Percentiles rank a stretch among this genome's conserved stretches.
Evolutionary conservation across 2,888 invertebrate species (phyloP).

Genomic region (Acrobasis repandana): DNA sequence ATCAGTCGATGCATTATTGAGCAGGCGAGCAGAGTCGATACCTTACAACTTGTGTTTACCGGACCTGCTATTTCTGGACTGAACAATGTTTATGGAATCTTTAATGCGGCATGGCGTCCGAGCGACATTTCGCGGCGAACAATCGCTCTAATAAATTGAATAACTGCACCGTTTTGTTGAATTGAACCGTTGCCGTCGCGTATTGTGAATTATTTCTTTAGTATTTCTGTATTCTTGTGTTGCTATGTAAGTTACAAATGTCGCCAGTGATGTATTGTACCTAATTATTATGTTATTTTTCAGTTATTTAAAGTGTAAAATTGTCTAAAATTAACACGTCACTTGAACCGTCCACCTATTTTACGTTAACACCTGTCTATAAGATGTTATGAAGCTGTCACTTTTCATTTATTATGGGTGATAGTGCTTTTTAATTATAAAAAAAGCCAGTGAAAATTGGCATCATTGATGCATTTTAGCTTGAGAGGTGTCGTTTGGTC

Average conservation of each 20-base stretch:
- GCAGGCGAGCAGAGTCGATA: conserved; percentile 48
- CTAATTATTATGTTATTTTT: too few relatives aligned
- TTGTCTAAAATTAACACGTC: too few relatives aligned
- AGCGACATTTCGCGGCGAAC: conserved; percentile 62
- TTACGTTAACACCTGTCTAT: too few relatives aligned
- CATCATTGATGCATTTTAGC: too few relatives aligned
- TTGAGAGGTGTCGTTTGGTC: too few relatives aligned
- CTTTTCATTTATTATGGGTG: too few relatives aligned
- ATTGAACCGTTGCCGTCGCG: conserved; percentile 19
- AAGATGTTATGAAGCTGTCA: too few relatives aligned
- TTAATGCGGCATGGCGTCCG: conserved; percentile 53
- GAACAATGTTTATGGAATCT: conserved; percentile 74
- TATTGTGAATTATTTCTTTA: conserved; percentile 1
- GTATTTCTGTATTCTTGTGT: conserved; percentile 1
- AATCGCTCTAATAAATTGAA: conserved; percentile 35
- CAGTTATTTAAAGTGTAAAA: too few relatives aligned
- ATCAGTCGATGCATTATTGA: conserved; percentile 76
- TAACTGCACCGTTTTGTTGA: conserved; percentile 21
- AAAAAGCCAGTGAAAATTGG: too few relatives aligned
- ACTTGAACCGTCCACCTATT: too few relatives aligned
- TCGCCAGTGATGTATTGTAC: too few relatives aligned
- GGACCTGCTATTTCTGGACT: conserved; percentile 65
- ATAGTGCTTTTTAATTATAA: too few relatives aligned
- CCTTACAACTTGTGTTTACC: conserved; percentile 35
- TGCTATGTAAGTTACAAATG: neutral